Base-by-base conservation (phyloP, 2,888 invertebrate species). In the Oligia strigilis region DNA sequence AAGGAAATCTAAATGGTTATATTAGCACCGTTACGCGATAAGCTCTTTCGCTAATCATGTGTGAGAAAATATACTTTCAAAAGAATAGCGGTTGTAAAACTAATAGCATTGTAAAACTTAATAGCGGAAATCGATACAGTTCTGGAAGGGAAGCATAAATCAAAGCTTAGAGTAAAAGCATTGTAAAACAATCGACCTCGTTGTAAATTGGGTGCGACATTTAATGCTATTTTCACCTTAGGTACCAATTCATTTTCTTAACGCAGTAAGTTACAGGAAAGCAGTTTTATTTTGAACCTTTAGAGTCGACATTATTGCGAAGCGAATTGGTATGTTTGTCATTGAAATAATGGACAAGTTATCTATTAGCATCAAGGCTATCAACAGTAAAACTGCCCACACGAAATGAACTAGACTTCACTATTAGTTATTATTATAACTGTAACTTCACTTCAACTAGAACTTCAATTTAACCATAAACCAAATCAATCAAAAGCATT, bases 71-170 rank as follows among this genome's bases (percentile, higher is more conserved):
- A 77, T 77, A 72, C 65, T 75, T 86, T 73, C 70, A 72, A 87
- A 67, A 71, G 40, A 82, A 84, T 83, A 67, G 52, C 70, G 11
- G 69, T 77, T 87, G 70, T 84, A 75, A 87, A 77, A 75, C 75
- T 84, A 87, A 87, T 80, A 80, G 80, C 76, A 71, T 83, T 72
- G 71, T 85, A 84, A 84, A 85, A 81, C 14, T 75, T 75, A 52
- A 85, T 78, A 29, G 67, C 75, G 85, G 85, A 87, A 84, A 85
- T 84, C 64, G 85, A 78, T 84, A 70, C 69, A 84, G 70, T 87
- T 84, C 52, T 43, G 49, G 77, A 72, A 75, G 46, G 4, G 52
- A 66, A 19, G 0, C 29, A 81, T 85, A 82, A 86, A 85, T 84
- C 75, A 85, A 52, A 83, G 75, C 29, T 77, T 65, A 77, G 69